Percentiles rank a stretch among this genome's conserved stretches.
phyloP scores from a whole-genome alignment of 2,797 vertebrate genomes.

The Odontamblyopus rebecca region DNA sequence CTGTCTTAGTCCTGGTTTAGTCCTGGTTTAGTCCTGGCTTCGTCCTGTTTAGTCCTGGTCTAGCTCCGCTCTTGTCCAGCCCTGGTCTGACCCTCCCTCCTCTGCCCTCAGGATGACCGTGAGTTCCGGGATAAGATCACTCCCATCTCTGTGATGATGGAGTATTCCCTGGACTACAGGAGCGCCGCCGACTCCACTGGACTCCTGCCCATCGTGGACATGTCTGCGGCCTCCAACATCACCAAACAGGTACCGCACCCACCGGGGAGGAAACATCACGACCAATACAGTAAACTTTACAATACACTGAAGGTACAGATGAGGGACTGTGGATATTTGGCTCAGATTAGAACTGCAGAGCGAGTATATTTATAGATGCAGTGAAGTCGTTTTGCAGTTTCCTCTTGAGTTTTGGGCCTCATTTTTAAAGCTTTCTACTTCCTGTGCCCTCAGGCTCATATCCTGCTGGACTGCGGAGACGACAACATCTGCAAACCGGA shows the following conservation, averaged over 20 bases:
- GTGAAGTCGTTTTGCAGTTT: background rate
- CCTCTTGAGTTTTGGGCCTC: background rate
- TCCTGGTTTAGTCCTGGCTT: background rate
- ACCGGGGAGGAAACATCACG: no score
- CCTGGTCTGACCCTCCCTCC: background rate
- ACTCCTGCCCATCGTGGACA: slow-evolving; percentile 87
- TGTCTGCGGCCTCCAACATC: slow-evolving; percentile 84
- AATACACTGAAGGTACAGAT: background rate
- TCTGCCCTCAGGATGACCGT: slow-evolving; percentile 83
- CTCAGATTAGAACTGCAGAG: background rate
- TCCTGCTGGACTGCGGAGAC: slow-evolving; percentile 92
- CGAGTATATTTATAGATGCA: background rate
- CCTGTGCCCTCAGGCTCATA: slow-evolving; percentile 81
- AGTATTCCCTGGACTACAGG: slow-evolving; percentile 88
- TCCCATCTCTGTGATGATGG: slow-evolving; percentile 92
- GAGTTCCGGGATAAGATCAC: slow-evolving; percentile 97
- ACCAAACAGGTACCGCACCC: slow-evolving; percentile 85
- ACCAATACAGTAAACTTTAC: no score
- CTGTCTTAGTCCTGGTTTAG: background rate
- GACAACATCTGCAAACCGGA: slow-evolving; percentile 96
- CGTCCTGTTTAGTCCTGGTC: background rate
- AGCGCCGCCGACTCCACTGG: slow-evolving; percentile 82
- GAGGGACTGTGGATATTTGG: no score
- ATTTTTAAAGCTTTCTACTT: background rate
- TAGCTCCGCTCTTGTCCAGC: background rate